Conservation (phyloP, 2,797 vertebrate species). For the Sebastes oblongus region DNA sequence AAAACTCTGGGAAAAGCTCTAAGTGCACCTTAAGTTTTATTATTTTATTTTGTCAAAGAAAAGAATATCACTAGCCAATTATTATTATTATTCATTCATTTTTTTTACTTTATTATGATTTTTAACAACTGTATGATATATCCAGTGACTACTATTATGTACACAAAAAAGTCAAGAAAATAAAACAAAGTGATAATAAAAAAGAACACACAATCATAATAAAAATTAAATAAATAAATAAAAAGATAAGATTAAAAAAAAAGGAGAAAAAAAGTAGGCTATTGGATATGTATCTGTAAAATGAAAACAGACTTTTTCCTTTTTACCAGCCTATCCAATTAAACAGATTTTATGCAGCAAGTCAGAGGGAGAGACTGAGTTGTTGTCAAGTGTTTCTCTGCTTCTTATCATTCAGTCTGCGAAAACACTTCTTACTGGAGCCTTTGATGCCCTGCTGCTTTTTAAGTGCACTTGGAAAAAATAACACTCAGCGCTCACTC, state of each 20-base stretch:
- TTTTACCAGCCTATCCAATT: neutral
- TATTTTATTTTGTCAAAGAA: neutral
- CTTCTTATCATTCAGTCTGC: slow-evolving; percentile 59
- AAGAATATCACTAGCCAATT: neutral
- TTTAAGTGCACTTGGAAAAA: slow-evolving; percentile 69
- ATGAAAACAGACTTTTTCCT: neutral
- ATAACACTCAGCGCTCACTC: slow-evolving; percentile 59
- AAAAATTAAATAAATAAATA: neutral
- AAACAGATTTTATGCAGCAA: neutral
- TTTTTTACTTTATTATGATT: neutral
- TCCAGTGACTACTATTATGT: neutral
- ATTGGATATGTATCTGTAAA: neutral
- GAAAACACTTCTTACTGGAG: slow-evolving; percentile 55
- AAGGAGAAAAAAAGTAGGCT: neutral
- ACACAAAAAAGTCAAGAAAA: neutral
- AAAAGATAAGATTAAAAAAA: neutral
- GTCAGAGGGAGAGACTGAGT: neutral
- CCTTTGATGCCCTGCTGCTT: slow-evolving; percentile 66
- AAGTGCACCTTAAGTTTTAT: neutral
- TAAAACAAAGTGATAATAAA: neutral
- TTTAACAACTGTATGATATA: neutral
- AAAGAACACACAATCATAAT: neutral
- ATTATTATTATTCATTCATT: too few species aligned
- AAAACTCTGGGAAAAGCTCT: neutral
- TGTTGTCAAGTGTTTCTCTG: slow-evolving; percentile 31